Base-by-base conservation (phyloP, 2,888 invertebrate genomes). In the Microctonus brassicae region DNA sequence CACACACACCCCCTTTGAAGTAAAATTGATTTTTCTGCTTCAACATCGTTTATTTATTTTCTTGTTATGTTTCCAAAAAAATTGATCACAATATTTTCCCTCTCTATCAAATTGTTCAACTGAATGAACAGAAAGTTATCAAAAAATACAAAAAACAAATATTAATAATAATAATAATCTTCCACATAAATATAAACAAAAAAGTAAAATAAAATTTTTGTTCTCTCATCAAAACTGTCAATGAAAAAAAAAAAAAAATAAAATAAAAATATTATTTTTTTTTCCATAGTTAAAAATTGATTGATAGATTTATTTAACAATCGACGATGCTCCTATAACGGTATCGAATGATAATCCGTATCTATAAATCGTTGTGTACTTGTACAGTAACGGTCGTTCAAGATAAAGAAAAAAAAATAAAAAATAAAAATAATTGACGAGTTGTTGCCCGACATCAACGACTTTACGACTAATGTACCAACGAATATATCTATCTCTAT, bases 321-420 rank as follows among this genome's bases (percentile, higher is more conserved):
- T 47, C 17, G 17, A 47, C 17, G 17, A 29, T n/a, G n/a, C n/a
- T n/a, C n/a, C n/a, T n/a, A n/a, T 47, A 47, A 47, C 47, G 47
- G 47, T 47, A 47, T 47, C 17, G 4, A 17, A 47, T 47, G 9
- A 47, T 47, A 17, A 47, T 17, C 17, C 17, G 17, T 47, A 57
- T 57, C n/a, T 24, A 11, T 57, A 24, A 0, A 57, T 57, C 26
- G 26, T 24, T n/a, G 0, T 29, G n/a, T n/a, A n/a, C n/a, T n/a
- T n/a, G n/a, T n/a, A n/a, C n/a, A 29, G 29, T 58, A 58, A 58
- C 58, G n/a, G 58, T 29, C n/a, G n/a, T 29, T 58, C 33, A 33
- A 58, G 33, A 29, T 33, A 17, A 10, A 17, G 29, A 58, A 33
- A 10, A 10, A 29, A 33, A n/a, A n/a, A 17, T 29, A 20, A n/a